Conservation (phyloP, 2,888 invertebrate species). For the Phaedon cochleariae region DNA sequence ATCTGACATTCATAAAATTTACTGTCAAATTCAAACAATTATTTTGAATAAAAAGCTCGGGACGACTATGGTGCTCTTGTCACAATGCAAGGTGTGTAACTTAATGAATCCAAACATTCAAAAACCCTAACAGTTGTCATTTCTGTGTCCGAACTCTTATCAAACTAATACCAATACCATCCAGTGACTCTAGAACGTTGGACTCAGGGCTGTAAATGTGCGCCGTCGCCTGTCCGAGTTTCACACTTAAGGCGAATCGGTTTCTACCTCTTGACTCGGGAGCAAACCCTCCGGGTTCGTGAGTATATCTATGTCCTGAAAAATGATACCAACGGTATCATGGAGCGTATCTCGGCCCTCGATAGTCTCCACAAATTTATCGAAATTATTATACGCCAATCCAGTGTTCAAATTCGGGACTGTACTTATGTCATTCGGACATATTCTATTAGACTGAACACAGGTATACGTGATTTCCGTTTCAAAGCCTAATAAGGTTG, state of each 20-base stretch:
- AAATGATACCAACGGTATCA: slow-evolving; percentile 49
- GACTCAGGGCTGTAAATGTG: too few species aligned
- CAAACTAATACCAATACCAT: too few species aligned
- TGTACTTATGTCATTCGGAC: slow-evolving; percentile 28
- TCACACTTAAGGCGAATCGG: slow-evolving; percentile 15
- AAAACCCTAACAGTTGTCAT: too few species aligned
- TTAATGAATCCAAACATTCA: too few species aligned
- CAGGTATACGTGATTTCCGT: slow-evolving; percentile 30
- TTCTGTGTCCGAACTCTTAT: too few species aligned
- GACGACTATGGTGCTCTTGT: too few species aligned
- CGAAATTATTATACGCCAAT: slow-evolving; percentile 34
- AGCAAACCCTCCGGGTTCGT: slow-evolving; percentile 12
- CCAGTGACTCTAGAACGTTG: too few species aligned
- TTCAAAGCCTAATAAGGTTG: slow-evolving; percentile 28
- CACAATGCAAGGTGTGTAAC: too few species aligned
- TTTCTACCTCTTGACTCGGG: too few species aligned
- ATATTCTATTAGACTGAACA: slow-evolving; percentile 12
- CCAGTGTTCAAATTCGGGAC: slow-evolving; percentile 21
- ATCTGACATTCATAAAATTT: too few species aligned
- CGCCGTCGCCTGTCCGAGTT: slow-evolving; percentile 9
- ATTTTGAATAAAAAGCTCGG: too few species aligned
- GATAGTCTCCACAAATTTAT: slow-evolving; percentile 33
- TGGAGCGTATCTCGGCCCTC: slow-evolving; percentile 29
- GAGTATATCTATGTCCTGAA: slow-evolving; percentile 16
- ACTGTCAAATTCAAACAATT: too few species aligned